Base-by-base conservation (phyloP, 2,113 vertebrate species). In the Cathartes aura region DNA sequence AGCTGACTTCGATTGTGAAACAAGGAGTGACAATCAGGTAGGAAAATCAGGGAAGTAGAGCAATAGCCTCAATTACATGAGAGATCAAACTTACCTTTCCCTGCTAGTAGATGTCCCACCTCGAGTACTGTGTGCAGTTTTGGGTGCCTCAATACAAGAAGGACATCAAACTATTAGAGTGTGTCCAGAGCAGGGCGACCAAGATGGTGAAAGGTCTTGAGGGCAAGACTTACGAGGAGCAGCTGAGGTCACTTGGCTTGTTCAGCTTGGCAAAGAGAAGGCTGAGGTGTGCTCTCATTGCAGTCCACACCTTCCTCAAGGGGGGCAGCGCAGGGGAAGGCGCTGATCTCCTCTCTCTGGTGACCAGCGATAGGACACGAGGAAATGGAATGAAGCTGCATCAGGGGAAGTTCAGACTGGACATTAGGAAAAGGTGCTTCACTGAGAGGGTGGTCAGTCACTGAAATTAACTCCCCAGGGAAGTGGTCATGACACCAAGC, bases 291-390 rank as follows among this genome's bases (percentile, higher is more conserved):
- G 45, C 19, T 24, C 32, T 60, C 26, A 53, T 16, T 10, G 15
- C 32, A 17, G 16, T 42, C 42, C 3, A 15, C 43, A 47, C 0
- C 11, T 68, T 50, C 36, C 32, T 52, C 36, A 32, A 32, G 12
- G 23, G 1, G 3, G 7, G 8, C 29, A 63, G 56, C 2, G 1
- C 3, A 48, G 18, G 9, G 8, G 27, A 5, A 53, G 17, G 11
- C 42, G 29, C 29, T 81, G n/a, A 56, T 24, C 30, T 45, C 36
- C 20, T n/a, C 12, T 88, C 12, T 63, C 12, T 56, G 48, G n/a
- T 63, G 29, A 48, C 40, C 19, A 48, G 40, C 0, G 2, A 23
- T 15, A 56, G 23, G 40, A 29, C 18, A 71, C 0, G 3, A 63
- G 15, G 48, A 81, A 48, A 64, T 20, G 12, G 27, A 64, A 64